Evolutionary conservation across 2,113 vertebrate species (phyloP).

Genomic region (Strix uralensis): DNA sequence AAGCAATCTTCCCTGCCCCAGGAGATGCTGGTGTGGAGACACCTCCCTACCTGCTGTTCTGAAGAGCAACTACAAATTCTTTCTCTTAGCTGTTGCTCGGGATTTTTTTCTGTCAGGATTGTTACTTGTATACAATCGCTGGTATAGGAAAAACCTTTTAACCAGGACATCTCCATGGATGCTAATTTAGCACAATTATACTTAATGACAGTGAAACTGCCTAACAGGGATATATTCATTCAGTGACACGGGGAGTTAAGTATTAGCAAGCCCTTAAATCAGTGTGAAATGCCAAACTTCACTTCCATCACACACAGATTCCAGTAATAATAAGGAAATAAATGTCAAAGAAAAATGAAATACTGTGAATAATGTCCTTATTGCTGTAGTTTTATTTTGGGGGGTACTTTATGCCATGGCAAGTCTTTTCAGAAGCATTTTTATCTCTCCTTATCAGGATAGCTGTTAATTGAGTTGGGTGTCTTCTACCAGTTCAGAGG

Average conservation of each 20-base stretch:
- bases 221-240: background rate
- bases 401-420: background rate
- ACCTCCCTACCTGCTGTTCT: background rate
- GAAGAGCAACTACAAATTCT: background rate
- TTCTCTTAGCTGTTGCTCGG: background rate
- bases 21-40: background rate
- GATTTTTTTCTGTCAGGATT: background rate
- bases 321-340: background rate
- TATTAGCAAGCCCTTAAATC: background rate
- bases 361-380: background rate
- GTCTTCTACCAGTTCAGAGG: background rate
- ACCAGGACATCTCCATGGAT: background rate
- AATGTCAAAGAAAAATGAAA: background rate
- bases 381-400: background rate
- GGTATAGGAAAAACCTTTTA: background rate
- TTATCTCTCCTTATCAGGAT: background rate
- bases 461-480: constrained; percentile 3
- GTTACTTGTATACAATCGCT: background rate
- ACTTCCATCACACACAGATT: background rate
- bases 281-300: background rate
- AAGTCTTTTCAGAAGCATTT: background rate
- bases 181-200: constrained; percentile 32
- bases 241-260: background rate
- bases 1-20: background rate
- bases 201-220: background rate